Evolutionary conservation across 2,113 vertebrate species (phyloP), one percentile per base, ranked within the genome.

Genomic region (Nannospalax galili): DNA sequence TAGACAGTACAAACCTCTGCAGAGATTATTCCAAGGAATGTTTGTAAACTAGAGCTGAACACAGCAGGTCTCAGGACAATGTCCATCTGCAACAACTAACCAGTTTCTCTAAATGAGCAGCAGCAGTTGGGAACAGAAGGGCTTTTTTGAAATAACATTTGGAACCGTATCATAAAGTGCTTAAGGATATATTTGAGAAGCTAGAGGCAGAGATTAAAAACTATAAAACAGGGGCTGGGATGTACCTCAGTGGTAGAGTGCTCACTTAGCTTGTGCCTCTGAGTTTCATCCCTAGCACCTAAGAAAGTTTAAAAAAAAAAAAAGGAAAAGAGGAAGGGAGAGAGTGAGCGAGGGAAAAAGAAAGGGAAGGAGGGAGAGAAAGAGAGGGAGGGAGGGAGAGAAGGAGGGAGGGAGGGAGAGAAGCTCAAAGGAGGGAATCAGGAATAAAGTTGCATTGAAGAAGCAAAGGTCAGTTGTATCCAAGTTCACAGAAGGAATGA

Each of bases 371-470:
- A 7, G 8, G 14, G 24, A 40, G 67, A 28, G 15, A 58, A 4
- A 0, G 26, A 65, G 60, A 7, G 77, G 22, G 40, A n/a, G n/a
- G 7, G 40, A 42, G 73, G 7, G 52, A 52, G 30, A 30, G 5
- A 52, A 12, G n/a, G 16, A 84, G 40, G 70, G 7, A 40, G 42
- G 20, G 42, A n/a, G 42, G 28, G 12, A 22, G 37, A 28, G 6
- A 10, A 60, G 2, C 32, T 11, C 1, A 3, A 60, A 60, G 56
- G 4, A n/a, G n/a, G n/a, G n/a, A n/a, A n/a, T n/a, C n/a, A n/a
- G n/a, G n/a, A n/a, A n/a, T n/a, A n/a, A n/a, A n/a, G n/a, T n/a
- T n/a, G n/a, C n/a, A n/a, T n/a, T n/a, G n/a, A n/a, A n/a, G n/a
- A n/a, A n/a, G n/a, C n/a, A n/a, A n/a, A n/a, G n/a, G n/a, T n/a